These are phyloP conservation scores for Paralvinella palmiformis DNA, from an alignment of 1,140 invertebrate species.

Conservation along the genomic window DNA sequence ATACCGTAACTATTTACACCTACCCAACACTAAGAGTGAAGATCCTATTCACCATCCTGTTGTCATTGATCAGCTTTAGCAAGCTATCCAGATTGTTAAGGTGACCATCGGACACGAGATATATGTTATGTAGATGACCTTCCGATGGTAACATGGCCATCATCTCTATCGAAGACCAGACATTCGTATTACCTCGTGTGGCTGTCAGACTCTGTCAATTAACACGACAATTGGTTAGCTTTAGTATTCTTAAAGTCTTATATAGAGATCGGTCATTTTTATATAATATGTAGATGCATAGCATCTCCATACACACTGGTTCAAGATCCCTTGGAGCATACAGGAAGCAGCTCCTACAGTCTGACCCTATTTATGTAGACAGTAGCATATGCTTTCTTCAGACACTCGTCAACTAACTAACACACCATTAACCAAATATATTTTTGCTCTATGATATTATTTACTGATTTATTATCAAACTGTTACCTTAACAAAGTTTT, in stretches of 20 bases:
- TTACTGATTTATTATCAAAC: slow-evolving; percentile 22
- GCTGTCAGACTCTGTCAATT: slow-evolving; percentile 23
- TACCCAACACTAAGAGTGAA: slow-evolving; percentile 44
- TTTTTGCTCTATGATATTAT: not conserved
- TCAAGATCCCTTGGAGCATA: not conserved
- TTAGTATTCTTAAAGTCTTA: not conserved
- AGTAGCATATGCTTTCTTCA: not conserved
- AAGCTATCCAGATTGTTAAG: slow-evolving; percentile 34
- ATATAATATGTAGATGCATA: slow-evolving; percentile 23
- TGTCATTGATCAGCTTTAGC: slow-evolving; percentile 24
- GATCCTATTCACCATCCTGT: slow-evolving; percentile 33
- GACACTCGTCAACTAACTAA: not conserved
- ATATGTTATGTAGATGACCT: slow-evolving; percentile 30
- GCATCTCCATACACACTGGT: slow-evolving; percentile 4
- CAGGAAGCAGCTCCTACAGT: too few relatives aligned
- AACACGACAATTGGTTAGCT: not conserved
- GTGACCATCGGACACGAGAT: slow-evolving; percentile 45
- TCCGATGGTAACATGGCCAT: slow-evolving; percentile 31
- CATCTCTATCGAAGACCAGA: slow-evolving; percentile 32
- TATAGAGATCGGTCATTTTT: not conserved
- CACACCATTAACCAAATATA: not conserved
- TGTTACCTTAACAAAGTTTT: too few relatives aligned
- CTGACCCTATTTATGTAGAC: too few relatives aligned
- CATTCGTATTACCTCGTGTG: slow-evolving; percentile 39
- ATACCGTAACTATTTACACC: not conserved